Evolutionary conservation across 1,140 invertebrate species (phyloP).

Genomic region (Alviniconcha marisindica): DNA sequence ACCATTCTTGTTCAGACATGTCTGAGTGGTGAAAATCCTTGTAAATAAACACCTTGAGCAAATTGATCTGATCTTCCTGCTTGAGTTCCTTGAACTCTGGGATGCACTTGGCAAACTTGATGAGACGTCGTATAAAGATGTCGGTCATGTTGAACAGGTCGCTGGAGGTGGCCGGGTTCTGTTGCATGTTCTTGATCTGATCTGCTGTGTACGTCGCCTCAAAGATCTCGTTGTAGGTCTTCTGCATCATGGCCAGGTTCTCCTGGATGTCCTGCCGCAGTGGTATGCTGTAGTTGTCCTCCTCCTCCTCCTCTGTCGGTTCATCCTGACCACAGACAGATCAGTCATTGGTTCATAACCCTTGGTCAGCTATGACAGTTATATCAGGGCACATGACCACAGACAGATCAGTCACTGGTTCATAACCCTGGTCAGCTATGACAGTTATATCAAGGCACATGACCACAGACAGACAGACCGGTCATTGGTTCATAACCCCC

Average conservation of each 20-base stretch:
- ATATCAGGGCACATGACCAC: too few relatives aligned
- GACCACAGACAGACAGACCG: too few relatives aligned
- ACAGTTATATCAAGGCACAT: too few relatives aligned
- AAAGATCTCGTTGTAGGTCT: constrained; percentile 61
- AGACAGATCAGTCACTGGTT: too few relatives aligned
- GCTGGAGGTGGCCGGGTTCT: constrained; percentile 59
- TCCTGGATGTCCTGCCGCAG: constrained; percentile 54
- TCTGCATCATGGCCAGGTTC: constrained; percentile 57
- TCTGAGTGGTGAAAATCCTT: too few relatives aligned
- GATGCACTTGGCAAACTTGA: constrained; percentile 70
- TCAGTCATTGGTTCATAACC: too few relatives aligned
- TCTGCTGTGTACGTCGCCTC: constrained; percentile 62
- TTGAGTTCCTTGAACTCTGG: constrained; percentile 67
- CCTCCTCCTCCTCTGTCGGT: constrained; percentile 49
- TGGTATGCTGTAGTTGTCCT: constrained; percentile 54
- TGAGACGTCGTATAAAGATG: constrained; percentile 88
- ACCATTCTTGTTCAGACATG: too few relatives aligned
- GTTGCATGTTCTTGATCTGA: constrained; percentile 52
- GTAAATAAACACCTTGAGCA: constrained; percentile 69
- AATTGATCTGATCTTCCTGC: constrained; percentile 69
- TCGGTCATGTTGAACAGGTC: constrained; percentile 83
- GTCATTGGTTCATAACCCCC: too few relatives aligned
- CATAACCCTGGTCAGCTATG: too few relatives aligned
- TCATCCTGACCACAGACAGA: too few relatives aligned
- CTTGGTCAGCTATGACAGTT: too few relatives aligned